A percentile compares a stretch with the other conserved stretches of the same genome.
These are phyloP conservation scores for Genyomyrus donnyi DNA, from an alignment of 2,113 vertebrate species.

Conservation along the genomic window DNA sequence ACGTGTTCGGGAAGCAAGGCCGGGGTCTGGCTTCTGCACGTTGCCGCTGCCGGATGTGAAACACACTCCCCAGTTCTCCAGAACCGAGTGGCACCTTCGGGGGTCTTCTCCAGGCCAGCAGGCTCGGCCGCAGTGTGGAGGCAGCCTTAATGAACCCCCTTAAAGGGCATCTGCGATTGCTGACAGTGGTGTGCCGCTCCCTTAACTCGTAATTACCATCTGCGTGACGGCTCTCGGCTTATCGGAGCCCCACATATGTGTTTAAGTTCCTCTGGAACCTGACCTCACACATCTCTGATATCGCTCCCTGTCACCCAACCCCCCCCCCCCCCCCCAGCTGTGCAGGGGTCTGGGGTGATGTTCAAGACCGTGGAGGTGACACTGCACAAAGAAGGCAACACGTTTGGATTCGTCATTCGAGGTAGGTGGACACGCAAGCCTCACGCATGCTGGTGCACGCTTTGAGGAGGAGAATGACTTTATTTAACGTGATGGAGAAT, in stretches of 20 bases:
- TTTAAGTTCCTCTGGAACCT: neutral
- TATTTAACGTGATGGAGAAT: neutral
- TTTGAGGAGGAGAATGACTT: neutral
- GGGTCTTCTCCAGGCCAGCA: neutral
- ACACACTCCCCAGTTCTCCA: neutral
- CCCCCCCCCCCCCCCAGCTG: conserved; percentile 51
- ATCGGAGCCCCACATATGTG: neutral
- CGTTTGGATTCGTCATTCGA: conserved; percentile 95
- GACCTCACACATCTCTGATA: neutral
- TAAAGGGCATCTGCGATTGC: neutral
- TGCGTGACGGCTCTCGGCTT: neutral
- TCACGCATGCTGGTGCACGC: neutral
- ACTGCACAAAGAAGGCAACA: conserved; percentile 95
- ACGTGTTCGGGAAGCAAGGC: neutral
- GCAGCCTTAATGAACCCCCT: neutral
- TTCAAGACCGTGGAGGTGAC: conserved; percentile 95
- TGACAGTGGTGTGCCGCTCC: neutral
- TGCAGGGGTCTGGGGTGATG: conserved; percentile 87
- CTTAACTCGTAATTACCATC: neutral
- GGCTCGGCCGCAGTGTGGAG: neutral
- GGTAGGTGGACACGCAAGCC: conserved; percentile 55
- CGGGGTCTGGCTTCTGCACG: neutral
- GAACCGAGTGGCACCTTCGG: neutral
- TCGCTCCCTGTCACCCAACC: neutral
- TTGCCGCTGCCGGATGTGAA: neutral